Evolutionary conservation across 2,797 vertebrate genomes (phyloP), one percentile per base, ranked within the genome.

Genomic region (Craterocephalus amniculus): DNA sequence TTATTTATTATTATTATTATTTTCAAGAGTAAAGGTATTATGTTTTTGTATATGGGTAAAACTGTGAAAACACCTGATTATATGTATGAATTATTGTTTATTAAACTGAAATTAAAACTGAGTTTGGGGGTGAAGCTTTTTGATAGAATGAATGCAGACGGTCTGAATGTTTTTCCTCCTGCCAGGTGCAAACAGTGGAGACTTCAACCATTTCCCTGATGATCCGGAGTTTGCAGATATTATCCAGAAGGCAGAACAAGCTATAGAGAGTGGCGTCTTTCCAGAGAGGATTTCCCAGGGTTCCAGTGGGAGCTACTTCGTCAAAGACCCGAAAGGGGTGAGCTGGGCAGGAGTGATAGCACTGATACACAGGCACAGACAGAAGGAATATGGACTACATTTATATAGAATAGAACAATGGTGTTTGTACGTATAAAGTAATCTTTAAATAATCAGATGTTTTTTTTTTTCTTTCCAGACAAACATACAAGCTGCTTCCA

Each of bases 301-400:
- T 32, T 99, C 98, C 78, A 99, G 97, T 63, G 98, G 98, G 70
- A 99, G 98, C 91, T 99, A 99, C 87, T 99, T 99, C 86, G 96
- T 98, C 70, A 99, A 98, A 93, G 97, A 99, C 88, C 85, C 94
- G 62, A 98, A 98, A 92, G 95, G 93, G 95, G 98, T 99, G 64
- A 94, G 95, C 65, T 59, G 3, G 13, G 29, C 14, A 20, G 9
- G 18, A 60, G 20, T 2, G n/a, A n/a, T 11, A 12, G 31, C 1
- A 22, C 9, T 2, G 22, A 64, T 24, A 48, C 7, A 36, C 26
- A 57, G 36, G 13, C 31, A 48, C n/a, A 8, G 43, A 32, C 11
- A 1, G 5, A 38, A 67, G 18, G 58, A 57, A 56, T 43, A 6
- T 22, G 4, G 35, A 36, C 20, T 35, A 31, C 52, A 65, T 16